A percentile compares a stretch with the other conserved stretches of the same genome.
phyloP scores from a whole-genome alignment of 2,113 vertebrate genomes.

The Corythoichthys haematopterus region DNA sequence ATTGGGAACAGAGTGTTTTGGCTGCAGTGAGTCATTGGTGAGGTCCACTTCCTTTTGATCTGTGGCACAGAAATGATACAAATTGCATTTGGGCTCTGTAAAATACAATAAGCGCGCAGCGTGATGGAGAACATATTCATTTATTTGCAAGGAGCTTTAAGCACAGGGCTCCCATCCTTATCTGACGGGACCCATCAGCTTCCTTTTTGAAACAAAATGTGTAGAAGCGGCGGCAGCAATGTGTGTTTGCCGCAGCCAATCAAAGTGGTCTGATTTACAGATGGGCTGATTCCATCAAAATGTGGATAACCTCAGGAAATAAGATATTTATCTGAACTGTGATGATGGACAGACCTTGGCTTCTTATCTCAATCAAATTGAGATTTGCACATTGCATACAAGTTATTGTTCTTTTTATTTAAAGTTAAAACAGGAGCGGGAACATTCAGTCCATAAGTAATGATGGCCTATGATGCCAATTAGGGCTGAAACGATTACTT shows the following conservation, averaged over 20 bases:
- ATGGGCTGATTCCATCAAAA: slow-evolving; percentile 37
- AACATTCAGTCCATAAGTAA: background rate
- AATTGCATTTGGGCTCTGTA: slow-evolving; percentile 61
- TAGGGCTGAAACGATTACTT: too few species aligned
- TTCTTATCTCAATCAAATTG: background rate
- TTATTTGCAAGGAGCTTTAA: slow-evolving; percentile 51
- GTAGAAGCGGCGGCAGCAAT: slow-evolving; percentile 19
- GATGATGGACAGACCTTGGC: slow-evolving; percentile 10
- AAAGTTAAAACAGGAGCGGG: background rate
- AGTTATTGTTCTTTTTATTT: background rate
- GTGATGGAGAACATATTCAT: slow-evolving; percentile 65
- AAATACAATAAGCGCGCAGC: slow-evolving; percentile 61
- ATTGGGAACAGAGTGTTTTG: slow-evolving; percentile 63
- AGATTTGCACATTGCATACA: background rate
- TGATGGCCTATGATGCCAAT: background rate
- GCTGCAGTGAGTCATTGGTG: slow-evolving; percentile 54
- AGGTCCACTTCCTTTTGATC: slow-evolving; percentile 56
- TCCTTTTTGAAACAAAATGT: slow-evolving; percentile 30
- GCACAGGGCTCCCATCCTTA: slow-evolving; percentile 50
- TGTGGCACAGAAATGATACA: slow-evolving; percentile 54
- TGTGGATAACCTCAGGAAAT: slow-evolving; percentile 44
- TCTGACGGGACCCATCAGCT: slow-evolving; percentile 54
- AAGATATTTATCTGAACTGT: slow-evolving; percentile 18
- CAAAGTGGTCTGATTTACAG: slow-evolving; percentile 54
- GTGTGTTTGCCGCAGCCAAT: slow-evolving; percentile 15